A percentile compares a stretch with the other conserved stretches of the same genome.
Conservation (phyloP, 2,888 invertebrate species). For the Azorinus chamasolen region DNA sequence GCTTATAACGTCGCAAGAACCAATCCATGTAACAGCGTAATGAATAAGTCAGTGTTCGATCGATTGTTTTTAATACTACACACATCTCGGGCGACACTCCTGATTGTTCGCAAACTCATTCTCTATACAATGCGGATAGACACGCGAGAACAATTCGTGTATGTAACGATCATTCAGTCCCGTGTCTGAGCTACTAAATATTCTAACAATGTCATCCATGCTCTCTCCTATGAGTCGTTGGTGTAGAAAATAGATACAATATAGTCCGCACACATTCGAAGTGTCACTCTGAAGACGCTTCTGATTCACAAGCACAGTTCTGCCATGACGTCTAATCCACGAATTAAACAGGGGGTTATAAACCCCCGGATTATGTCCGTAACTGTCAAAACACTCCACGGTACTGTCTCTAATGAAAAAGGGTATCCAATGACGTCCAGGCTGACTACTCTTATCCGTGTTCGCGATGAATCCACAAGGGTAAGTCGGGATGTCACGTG, state of each 20-base stretch:
- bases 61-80: too few relatives aligned
- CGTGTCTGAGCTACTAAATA: background rate
- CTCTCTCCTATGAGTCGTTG: background rate
- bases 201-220: constrained; percentile 4
- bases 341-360: constrained; percentile 2
- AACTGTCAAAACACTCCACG: constrained; percentile 2
- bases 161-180: background rate
- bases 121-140: too few relatives aligned
- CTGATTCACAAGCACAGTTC: background rate
- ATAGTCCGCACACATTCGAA: too few relatives aligned
- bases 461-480: constrained; percentile 33
- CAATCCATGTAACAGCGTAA: too few relatives aligned
- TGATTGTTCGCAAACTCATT: background rate
- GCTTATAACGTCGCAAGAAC: too few relatives aligned
- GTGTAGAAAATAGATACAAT: too few relatives aligned
- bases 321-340: constrained; percentile 2
- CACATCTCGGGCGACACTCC: background rate
- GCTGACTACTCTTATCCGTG: constrained; percentile 15
- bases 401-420: constrained; percentile 18
- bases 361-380: constrained; percentile 1
- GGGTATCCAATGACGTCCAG: constrained; percentile 31
- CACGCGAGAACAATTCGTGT: too few relatives aligned
- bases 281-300: too few relatives aligned
- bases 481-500: background rate
- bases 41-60: too few relatives aligned